Evolutionary conservation across 2,888 invertebrate genomes (phyloP), one percentile per base, ranked within the genome.

Genomic region (Stenodema calcarata): DNA sequence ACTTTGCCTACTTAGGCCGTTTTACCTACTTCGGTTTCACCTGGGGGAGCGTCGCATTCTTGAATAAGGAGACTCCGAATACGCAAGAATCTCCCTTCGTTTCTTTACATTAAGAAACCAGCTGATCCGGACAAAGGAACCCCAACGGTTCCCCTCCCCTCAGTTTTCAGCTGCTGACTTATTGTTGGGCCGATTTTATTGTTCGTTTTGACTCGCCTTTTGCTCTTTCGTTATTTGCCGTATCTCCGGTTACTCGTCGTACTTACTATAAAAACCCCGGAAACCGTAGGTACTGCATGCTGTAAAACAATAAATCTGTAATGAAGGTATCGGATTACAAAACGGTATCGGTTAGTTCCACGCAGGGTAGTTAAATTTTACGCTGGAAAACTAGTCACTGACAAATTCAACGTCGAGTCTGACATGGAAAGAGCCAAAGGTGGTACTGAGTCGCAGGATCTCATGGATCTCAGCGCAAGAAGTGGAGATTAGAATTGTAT

Each of bases 171-270:
- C 73, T 35, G 73, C 73, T 73, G 73, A 73, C 41, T 30, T 73
- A 62, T 62, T 62, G 62, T 62, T 62, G 16, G n/a, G 35, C 73
- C 18, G 35, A 35, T 18, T 30, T 73, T 73, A 73, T 73, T 73
- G 73, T 73, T 73, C 73, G 73, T 35, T 18, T 73, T 62, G 73
- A 73, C 73, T 73, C 73, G 73, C 16, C 73, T 73, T 35, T 35
- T 35, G 73, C 73, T 3, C 1, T 18, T 73, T 73, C 54, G 7
- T 23, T 9, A 23, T 11, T 50, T n/a, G 50, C n/a, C n/a, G 50
- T 50, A 27, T 27, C 62, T 62, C 62, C 62, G 62, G 62, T 62
- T 62, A 6, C 23, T 23, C 62, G 62, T 23, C 23, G 62, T 62
- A n/a, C 62, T 18, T n/a, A n/a, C 50, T 23, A 23, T 62, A 9